Base-by-base conservation (phyloP, 2,888 invertebrate species). In the Diadromus collaris region DNA sequence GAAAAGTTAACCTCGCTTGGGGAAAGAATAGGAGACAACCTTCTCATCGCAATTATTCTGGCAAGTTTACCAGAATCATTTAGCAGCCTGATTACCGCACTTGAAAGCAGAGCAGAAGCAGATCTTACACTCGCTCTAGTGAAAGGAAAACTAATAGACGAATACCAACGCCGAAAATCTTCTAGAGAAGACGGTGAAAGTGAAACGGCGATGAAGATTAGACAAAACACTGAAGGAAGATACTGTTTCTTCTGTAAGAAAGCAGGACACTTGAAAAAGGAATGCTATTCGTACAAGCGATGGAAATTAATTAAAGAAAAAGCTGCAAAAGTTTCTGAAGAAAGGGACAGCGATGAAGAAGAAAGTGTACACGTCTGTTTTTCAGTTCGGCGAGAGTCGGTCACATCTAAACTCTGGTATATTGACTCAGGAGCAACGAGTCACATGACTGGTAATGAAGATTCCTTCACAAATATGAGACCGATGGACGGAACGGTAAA, bases 361-460 rank as follows among this genome's bases (percentile, higher is more conserved):
- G 58, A 58, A 19, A 58, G 58, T 19, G 34, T 58, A 34, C 34
- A 58, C 19, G 16, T 58, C 5, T 58, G 58, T 19, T 58, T 58
- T 29, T 56, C 56, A 10, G 29, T 56, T 9, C 27, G 56, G 24
- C 56, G 29, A 13, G 16, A 29, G 10, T 54, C 21, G 4, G 51
- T 54, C 24, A 21, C 4, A 19, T 41, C 41, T 9, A 21, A 7
- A 24, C n/a, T 21, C 5, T 75, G 74, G 78, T 74, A 78, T 46
- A 32, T 80, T 13, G 82, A 82, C 41, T 82, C 79, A 9, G 81
- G 77, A 34, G 84, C 83, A 1, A 83, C 81, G 4, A 76, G 79
- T 48, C 82, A 83, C 41, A 82, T 81, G 79, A 72, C 68, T 0
- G 72, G 75, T 13, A 16, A 79, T 24, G 69, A 61, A 24, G 24